Conservation (phyloP, 2,113 vertebrate species). For the Athene cunicularia region DNA sequence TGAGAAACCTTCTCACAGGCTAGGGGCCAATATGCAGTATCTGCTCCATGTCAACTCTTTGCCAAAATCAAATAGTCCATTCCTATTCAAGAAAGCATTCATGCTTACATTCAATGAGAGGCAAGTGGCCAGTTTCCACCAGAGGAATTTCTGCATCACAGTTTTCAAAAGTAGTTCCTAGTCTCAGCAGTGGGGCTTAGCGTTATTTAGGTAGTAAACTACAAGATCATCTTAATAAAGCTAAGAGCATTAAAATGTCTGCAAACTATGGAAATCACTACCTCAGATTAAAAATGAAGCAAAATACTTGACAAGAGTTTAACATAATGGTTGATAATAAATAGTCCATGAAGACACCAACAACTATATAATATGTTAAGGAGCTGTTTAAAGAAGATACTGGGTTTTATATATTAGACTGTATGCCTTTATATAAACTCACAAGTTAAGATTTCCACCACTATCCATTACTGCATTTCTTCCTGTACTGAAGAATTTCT, state of each 20-base stretch:
- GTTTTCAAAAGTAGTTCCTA: neutral
- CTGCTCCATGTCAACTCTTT: neutral
- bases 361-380: neutral
- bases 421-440: neutral
- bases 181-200: neutral
- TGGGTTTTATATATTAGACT: neutral
- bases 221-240: neutral
- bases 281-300: neutral
- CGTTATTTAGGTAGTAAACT: neutral
- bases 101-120: neutral
- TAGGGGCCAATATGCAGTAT: neutral
- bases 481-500: neutral
- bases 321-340: neutral
- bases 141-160: neutral
- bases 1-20: neutral
- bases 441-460: neutral
- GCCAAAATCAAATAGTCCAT: neutral
- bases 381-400: neutral
- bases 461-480: neutral
- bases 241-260: neutral
- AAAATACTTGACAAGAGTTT: neutral
- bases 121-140: neutral
- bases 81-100: neutral
- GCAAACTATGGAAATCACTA: neutral
- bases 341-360: neutral